A percentile compares a stretch with the other conserved stretches of the same genome.
phyloP scores from a whole-genome alignment of 2,888 invertebrate genomes.

The Disparrhopalites patrizii region DNA sequence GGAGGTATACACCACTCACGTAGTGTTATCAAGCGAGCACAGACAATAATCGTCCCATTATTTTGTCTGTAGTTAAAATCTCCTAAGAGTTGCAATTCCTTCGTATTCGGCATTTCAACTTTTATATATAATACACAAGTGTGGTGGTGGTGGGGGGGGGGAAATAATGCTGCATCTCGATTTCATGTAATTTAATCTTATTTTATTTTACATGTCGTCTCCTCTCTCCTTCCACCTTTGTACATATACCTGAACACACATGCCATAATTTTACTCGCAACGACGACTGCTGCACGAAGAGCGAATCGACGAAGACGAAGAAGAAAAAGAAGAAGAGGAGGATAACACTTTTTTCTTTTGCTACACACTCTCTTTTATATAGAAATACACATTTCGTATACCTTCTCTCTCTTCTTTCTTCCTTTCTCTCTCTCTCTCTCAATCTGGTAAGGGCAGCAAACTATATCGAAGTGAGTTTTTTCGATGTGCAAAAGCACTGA shows the following conservation, averaged over 20 bases:
- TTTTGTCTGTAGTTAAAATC: conserved; percentile 8
- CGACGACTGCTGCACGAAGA: background rate
- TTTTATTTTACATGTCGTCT: conserved; percentile 6
- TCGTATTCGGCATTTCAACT: conserved; percentile 9
- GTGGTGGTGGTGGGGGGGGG: too few species aligned
- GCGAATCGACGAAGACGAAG: too few species aligned
- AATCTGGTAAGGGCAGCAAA: too few species aligned
- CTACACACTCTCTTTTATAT: too few species aligned
- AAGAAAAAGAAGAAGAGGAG: too few species aligned
- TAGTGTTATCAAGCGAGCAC: background rate
- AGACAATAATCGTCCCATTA: conserved; percentile 13
- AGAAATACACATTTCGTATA: too few species aligned
- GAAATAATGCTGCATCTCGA: conserved; percentile 7
- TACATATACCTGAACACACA: background rate
- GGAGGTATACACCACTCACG: conserved; percentile 3
- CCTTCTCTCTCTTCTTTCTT: too few species aligned
- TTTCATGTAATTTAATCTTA: conserved; percentile 9
- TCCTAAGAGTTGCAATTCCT: conserved; percentile 6
- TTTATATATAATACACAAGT: too few species aligned
- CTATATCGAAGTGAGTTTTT: background rate
- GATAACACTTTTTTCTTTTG: too few species aligned
- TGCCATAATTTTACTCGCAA: background rate
- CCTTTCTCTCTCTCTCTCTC: too few species aligned
- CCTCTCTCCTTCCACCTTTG: too few species aligned
- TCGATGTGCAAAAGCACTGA: conserved; percentile 8